These are phyloP conservation scores for Crematogaster levior DNA, from an alignment of 2,888 invertebrate genomes.

Conservation along the genomic window DNA sequence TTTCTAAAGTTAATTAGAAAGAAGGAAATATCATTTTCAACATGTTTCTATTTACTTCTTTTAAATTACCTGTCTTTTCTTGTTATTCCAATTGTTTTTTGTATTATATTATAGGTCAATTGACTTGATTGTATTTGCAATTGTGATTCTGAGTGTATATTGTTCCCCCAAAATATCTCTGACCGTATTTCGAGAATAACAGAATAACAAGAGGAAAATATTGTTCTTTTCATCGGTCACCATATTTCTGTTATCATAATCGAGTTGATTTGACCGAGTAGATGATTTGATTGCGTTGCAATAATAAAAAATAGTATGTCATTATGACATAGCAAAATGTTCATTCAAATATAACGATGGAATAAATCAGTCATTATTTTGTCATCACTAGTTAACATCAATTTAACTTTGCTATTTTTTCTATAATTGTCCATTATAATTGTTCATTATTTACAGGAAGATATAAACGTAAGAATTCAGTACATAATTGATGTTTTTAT, in stretches of 20 bases:
- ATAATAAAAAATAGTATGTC: constrained; percentile 22
- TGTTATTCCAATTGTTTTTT: not conserved
- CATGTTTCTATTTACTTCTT: not conserved
- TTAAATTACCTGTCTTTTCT: not conserved
- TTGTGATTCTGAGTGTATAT: not conserved
- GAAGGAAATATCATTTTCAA: not conserved
- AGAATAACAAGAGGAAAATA: not conserved
- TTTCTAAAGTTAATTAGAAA: not conserved
- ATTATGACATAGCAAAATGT: not conserved
- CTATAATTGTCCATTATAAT: not conserved
- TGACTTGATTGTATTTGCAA: not conserved
- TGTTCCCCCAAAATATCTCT: not conserved
- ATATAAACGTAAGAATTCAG: not conserved
- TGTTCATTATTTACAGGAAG: not conserved
- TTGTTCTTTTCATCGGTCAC: not conserved
- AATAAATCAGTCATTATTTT: not conserved
- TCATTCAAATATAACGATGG: not conserved
- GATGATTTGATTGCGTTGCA: constrained; percentile 3
- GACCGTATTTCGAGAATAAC: not conserved
- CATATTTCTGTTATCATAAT: constrained; percentile 16
- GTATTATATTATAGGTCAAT: not conserved
- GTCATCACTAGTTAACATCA: not conserved
- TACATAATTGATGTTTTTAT: not conserved
- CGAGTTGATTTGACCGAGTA: not conserved
- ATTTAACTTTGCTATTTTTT: not conserved